A percentile compares a stretch with the other conserved stretches of the same genome.
phyloP scores from a whole-genome alignment of 2,113 vertebrate genomes.

The Genyomyrus donnyi region DNA sequence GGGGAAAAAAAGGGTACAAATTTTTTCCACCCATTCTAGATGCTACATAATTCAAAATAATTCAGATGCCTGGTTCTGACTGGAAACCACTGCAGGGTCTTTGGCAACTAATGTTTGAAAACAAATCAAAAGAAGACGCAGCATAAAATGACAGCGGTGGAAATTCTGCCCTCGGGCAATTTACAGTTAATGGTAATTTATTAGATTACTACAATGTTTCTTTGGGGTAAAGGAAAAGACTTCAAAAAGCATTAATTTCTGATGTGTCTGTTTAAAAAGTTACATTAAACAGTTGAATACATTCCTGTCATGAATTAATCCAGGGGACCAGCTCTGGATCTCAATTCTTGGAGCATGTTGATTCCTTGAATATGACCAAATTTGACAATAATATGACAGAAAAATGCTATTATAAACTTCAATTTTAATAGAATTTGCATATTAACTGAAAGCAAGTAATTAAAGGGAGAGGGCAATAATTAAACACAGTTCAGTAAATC shows the following conservation, averaged over 20 bases:
- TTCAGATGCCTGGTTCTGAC: constrained; percentile 42
- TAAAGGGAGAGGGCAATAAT: background rate
- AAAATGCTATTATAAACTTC: background rate
- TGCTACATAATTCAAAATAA: constrained; percentile 6
- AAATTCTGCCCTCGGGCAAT: constrained; percentile 57
- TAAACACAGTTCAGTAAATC: background rate
- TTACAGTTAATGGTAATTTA: constrained; percentile 62
- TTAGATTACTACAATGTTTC: constrained; percentile 29
- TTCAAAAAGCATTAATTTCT: constrained; percentile 31
- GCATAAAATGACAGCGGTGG: constrained; percentile 51
- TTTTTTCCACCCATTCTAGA: constrained; percentile 9
- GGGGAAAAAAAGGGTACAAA: background rate
- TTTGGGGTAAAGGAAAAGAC: constrained; percentile 40
- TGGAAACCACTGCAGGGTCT: constrained; percentile 54
- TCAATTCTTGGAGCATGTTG: background rate
- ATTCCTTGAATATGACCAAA: background rate
- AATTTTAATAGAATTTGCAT: background rate
- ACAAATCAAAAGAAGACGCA: constrained; percentile 53
- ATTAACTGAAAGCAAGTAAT: background rate
- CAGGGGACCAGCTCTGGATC: background rate
- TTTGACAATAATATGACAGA: background rate
- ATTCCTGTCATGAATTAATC: background rate
- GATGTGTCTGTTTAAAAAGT: background rate
- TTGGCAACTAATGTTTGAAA: constrained; percentile 38
- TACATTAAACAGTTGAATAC: constrained; percentile 2